Evolutionary conservation across 64 coral and sea anemone genomes (phyloP).

Genomic region (Porites australiensis): DNA sequence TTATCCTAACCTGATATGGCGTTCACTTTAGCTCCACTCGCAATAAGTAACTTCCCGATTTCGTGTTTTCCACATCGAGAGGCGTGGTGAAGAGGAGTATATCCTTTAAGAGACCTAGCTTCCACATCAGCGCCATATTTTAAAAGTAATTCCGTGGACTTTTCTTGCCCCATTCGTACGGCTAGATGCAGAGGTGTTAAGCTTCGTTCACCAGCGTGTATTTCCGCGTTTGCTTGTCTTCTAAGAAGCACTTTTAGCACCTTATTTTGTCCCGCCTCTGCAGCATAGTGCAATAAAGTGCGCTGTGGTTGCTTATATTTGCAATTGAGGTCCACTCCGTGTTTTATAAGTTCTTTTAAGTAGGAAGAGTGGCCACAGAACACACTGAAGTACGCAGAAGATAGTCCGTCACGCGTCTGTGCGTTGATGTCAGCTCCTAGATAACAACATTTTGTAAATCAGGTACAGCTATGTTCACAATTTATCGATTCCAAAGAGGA

Average conservation of each 20-base stretch:
- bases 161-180: conserved; percentile 1
- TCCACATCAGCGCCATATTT: conserved; percentile 41
- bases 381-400: conserved; percentile 45
- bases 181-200: conserved; percentile 22
- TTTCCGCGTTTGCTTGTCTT: background rate
- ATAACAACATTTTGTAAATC: background rate
- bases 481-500: no score
- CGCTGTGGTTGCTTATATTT: conserved; percentile 4
- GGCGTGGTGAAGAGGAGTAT: conserved; percentile 33
- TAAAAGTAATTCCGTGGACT: background rate
- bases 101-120: background rate
- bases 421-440: conserved; percentile 77
- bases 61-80: conserved; percentile 6
- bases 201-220: background rate
- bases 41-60: conserved; percentile 22
- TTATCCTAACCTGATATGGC: background rate
- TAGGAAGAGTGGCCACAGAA: conserved; percentile 53
- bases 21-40: conserved; percentile 5
- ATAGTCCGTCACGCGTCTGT: conserved; percentile 44
- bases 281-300: conserved; percentile 24
- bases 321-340: conserved; percentile 52
- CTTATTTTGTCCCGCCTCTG: background rate
- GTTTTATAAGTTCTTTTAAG: conserved; percentile 65
- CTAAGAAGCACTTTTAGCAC: conserved; percentile 6
- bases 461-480: background rate